Evolutionary conservation across 2,113 vertebrate species (phyloP), one percentile per base, ranked within the genome.

Genomic region (Cyprinodon variegatus): DNA sequence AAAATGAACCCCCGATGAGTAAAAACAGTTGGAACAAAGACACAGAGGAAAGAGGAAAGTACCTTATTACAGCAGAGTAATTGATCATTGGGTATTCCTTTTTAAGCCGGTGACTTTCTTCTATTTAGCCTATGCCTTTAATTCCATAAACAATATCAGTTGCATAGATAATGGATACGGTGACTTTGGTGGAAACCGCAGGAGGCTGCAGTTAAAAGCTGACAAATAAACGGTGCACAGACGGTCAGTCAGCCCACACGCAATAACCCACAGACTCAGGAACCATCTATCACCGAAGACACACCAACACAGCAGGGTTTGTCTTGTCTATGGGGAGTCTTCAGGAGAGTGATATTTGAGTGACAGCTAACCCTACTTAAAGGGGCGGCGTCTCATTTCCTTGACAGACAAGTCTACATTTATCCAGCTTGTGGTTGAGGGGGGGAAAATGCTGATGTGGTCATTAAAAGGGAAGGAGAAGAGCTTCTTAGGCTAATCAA

Each of bases 401-500:
- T 78, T 93, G 91, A 92, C 73, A 39, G 92, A 90, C 90, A 91
- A 79, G 76, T 86, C 77, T 63, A 73, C 88, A 88, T 91, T 91
- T 91, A 92, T 90, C 89, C 88, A 77, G 77, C 83, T 82, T 6
- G 68, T 67, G 78, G 85, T 82, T 48, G 13, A 70, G 53, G 17
- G 20, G 80, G 89, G 92, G 93, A 92, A 93, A 91, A 81, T 92
- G 94, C 94, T 93, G 93, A 95, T 91, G 88, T 86, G 86, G 92
- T 91, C 90, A 88, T 95, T 93, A 93, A 90, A 90, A 80, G 29
- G 67, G 83, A 87, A 86, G 77, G 78, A 89, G 85, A 90, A 78
- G 76, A 91, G 89, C 91, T 91, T 92, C 90, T 90, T 89, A 87
- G 69, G 85, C 91, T 93, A 92, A 93, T 94, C 92, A 94, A 93